phyloP scores from a whole-genome alignment of 1,140 invertebrate species.

The Calosoma granatense region DNA sequence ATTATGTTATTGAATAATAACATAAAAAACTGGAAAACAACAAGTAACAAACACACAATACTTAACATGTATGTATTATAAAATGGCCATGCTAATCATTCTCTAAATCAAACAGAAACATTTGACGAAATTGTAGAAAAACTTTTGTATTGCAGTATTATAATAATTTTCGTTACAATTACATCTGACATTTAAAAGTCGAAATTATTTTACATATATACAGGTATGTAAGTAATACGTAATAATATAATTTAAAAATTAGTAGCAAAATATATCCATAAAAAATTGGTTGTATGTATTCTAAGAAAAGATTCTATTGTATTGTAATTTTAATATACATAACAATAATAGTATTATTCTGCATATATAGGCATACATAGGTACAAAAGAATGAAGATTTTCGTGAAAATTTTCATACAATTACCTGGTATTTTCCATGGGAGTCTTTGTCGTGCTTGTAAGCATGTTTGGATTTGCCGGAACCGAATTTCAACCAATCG shows the following conservation, averaged over 20 bases:
- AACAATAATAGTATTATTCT: background rate
- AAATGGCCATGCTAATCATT: no score
- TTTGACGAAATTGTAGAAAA: no score
- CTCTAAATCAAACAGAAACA: no score
- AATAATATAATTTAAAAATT: background rate
- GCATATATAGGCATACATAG: background rate
- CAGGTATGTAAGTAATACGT: no score
- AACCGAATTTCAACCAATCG: background rate
- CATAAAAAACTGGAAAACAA: no score
- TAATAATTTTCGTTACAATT: no score
- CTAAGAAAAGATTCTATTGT: background rate
- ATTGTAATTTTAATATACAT: background rate
- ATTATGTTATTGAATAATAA: no score
- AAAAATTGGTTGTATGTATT: background rate
- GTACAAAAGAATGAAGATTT: background rate
- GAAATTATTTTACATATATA: no score
- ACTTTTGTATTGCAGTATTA: no score
- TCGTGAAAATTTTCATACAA: background rate
- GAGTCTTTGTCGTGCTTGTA: background rate
- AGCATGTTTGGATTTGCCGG: background rate
- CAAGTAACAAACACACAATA: no score
- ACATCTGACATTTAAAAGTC: no score
- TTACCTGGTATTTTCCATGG: background rate
- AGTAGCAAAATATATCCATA: background rate
- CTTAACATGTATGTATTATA: no score